Percentiles rank a stretch among this genome's conserved stretches.
phyloP scores from a whole-genome alignment of 53 echinoderm and acorn worm species.

The Stichopus horrens region DNA sequence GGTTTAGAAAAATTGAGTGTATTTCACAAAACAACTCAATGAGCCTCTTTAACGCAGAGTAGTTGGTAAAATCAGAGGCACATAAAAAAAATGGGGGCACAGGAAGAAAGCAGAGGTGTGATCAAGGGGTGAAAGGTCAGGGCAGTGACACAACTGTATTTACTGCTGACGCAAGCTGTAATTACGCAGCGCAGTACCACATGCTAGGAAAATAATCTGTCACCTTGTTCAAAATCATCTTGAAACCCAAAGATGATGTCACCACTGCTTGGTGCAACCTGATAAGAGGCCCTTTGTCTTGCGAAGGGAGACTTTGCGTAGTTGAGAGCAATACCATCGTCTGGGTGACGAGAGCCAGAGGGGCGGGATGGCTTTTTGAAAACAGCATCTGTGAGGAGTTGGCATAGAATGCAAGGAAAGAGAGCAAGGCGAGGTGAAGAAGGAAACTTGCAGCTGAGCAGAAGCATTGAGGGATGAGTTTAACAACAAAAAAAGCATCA shows the following conservation, averaged over 20 bases:
- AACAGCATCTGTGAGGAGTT: constrained; percentile 76
- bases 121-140: too few species aligned
- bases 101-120: too few species aligned
- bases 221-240: constrained; percentile 92
- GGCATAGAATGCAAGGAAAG: constrained; percentile 5
- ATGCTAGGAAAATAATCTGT: neutral
- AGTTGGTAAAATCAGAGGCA: too few species aligned
- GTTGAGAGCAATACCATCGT: constrained; percentile 61
- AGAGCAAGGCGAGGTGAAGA: neutral
- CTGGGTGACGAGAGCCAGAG: constrained; percentile 64
- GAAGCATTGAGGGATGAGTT: neutral
- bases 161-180: too few species aligned
- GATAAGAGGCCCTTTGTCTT: constrained; percentile 73
- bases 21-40: too few species aligned
- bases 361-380: constrained; percentile 55
- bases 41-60: too few species aligned
- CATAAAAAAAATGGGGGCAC: too few species aligned
- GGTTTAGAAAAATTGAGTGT: too few species aligned
- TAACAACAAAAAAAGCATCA: neutral
- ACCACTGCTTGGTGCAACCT: constrained; percentile 78
- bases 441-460: neutral
- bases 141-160: too few species aligned
- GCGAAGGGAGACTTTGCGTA: constrained; percentile 79
- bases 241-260: constrained; percentile 80
- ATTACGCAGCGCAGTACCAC: too few species aligned